Conservation (phyloP, 2,888 invertebrate species). For the Cataglyphis altisquamis region DNA sequence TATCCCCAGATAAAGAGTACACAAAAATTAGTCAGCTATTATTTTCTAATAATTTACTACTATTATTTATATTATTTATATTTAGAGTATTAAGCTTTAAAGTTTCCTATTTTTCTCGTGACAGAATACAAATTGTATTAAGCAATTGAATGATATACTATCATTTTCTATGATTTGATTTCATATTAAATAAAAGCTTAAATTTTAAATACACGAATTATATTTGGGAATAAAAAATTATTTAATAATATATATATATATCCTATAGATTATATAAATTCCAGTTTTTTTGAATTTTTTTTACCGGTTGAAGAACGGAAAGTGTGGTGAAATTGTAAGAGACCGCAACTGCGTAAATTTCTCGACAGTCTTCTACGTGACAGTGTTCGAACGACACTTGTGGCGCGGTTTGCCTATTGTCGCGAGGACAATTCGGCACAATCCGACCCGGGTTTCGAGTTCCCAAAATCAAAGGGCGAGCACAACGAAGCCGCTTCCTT, state of each 20-base stretch:
- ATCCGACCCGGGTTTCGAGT: slow-evolving; percentile 27
- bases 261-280: not conserved
- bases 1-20: not conserved
- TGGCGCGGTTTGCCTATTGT: not conserved
- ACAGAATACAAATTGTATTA: too few species aligned
- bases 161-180: not conserved
- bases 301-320: not conserved
- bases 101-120: too few species aligned
- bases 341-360: not conserved
- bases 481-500: not conserved
- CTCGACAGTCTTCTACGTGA: not conserved
- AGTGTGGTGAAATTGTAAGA: not conserved
- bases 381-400: slow-evolving; percentile 15
- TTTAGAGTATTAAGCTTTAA: too few species aligned
- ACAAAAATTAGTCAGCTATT: not conserved
- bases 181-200: not conserved
- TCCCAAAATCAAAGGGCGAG: not conserved
- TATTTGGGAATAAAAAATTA: not conserved
- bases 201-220: not conserved
- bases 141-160: too few species aligned
- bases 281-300: not conserved
- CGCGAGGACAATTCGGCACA: slow-evolving; percentile 36
- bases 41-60: too few species aligned
- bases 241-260: too few species aligned
- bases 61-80: too few species aligned